Percentiles rank a stretch among this genome's conserved stretches.
Conservation (phyloP, 23 tunicate genomes). For the Halocynthia aurantium region DNA sequence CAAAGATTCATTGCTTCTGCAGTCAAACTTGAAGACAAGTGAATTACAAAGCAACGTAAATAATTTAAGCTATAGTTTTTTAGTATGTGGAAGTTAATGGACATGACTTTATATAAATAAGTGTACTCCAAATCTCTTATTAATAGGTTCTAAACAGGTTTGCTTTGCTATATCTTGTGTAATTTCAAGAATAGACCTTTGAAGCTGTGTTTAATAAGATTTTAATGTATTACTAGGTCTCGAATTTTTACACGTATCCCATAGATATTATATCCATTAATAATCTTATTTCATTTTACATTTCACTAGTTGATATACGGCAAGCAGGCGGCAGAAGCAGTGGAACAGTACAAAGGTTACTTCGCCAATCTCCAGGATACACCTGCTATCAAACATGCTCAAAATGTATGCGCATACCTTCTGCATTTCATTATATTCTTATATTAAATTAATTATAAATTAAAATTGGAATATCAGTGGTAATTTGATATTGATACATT, state of each 20-base stretch:
- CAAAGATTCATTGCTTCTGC: conserved; percentile 59
- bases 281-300: not conserved
- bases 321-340: conserved; percentile 55
- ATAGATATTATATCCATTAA: too few relatives aligned
- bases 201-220: too few relatives aligned
- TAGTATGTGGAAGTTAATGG: too few relatives aligned
- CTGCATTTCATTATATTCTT: not conserved
- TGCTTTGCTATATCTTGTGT: too few relatives aligned
- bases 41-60: conserved; percentile 83
- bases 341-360: conserved; percentile 50
- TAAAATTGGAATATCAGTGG: not conserved
- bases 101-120: too few relatives aligned
- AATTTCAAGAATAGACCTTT: too few relatives aligned
- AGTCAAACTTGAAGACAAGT: conserved; percentile 52
- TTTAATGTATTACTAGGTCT: too few relatives aligned
- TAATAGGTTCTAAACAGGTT: too few relatives aligned
- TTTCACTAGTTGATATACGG: conserved; percentile 52
- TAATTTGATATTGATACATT: not conserved
- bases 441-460: not conserved
- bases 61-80: not conserved
- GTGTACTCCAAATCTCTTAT: too few relatives aligned
- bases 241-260: too few relatives aligned
- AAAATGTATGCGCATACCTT: conserved; percentile 33
- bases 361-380: conserved; percentile 54
- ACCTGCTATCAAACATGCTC: conserved; percentile 40